A percentile compares a stretch with the other conserved stretches of the same genome.
Evolutionary conservation across 2,797 vertebrate species (phyloP).

Genomic region (Pseudochirops cupreus): DNA sequence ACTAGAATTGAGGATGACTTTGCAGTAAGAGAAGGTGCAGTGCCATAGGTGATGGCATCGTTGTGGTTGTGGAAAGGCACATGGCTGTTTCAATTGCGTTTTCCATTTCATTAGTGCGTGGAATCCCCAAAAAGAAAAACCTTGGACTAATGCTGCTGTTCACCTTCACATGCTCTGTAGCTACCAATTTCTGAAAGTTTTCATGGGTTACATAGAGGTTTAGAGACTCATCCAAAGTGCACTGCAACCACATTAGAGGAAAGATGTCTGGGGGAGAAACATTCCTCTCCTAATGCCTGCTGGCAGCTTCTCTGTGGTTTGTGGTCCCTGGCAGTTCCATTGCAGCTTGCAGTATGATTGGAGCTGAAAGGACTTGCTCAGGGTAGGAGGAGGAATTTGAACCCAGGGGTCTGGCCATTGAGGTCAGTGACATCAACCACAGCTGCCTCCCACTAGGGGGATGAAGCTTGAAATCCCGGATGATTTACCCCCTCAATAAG

Average conservation of each 20-base stretch:
- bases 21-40: background rate
- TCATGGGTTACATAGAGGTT: background rate
- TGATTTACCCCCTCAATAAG: background rate
- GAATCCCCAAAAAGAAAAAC: background rate
- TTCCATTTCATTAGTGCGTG: background rate
- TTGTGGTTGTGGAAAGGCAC: background rate
- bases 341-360: background rate
- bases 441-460: background rate
- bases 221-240: background rate
- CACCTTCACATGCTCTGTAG: background rate
- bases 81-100: background rate
- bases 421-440: background rate
- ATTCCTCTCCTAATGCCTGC: background rate
- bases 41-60: background rate
- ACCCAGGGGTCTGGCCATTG: background rate
- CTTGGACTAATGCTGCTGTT: accelerated
- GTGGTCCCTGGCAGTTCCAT: background rate
- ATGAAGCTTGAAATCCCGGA: background rate
- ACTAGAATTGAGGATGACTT: background rate
- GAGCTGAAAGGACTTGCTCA: background rate
- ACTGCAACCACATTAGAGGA: background rate
- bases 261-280: no score
- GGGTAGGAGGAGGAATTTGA: background rate
- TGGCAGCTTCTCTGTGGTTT: background rate
- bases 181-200: background rate